Evolutionary conservation across 2,888 invertebrate species (phyloP).

Genomic region (Heliconius ethilla): DNA sequence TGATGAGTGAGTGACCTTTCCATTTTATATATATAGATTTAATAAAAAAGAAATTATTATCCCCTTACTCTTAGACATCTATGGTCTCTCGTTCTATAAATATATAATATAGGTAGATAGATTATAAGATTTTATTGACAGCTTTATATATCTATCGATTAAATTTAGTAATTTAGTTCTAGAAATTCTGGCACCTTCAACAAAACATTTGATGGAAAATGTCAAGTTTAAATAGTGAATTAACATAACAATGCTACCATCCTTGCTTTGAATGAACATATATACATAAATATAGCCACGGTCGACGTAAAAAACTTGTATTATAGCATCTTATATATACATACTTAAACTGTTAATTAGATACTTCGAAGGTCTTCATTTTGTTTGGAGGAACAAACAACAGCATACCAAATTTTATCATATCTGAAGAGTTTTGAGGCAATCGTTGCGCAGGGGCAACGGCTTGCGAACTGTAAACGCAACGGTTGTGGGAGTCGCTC

Average conservation of each 20-base stretch:
- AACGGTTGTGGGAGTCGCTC: too few relatives aligned
- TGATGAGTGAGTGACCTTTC: too few relatives aligned
- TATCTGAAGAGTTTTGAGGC: background rate
- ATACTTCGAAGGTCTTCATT: background rate
- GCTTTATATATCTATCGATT: background rate
- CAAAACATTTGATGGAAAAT: background rate
- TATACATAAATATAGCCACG: background rate
- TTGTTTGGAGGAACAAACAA: background rate
- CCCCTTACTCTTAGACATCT: background rate
- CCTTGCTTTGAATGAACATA: constrained; percentile 4
- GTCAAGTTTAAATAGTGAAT: constrained; percentile 25
- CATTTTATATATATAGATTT: too few relatives aligned
- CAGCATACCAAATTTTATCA: background rate
- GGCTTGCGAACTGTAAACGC: too few relatives aligned
- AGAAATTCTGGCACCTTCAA: background rate
- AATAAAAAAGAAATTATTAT: background rate
- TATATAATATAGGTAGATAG: background rate
- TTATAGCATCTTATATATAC: background rate
- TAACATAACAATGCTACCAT: constrained; percentile 8
- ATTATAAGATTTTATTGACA: background rate
- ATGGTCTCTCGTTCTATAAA: background rate
- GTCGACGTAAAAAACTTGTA: background rate
- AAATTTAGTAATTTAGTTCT: background rate
- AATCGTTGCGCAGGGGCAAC: too few relatives aligned
- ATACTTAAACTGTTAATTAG: background rate